Base-by-base conservation (phyloP, 2,888 invertebrate species). In the Macaria notata region DNA sequence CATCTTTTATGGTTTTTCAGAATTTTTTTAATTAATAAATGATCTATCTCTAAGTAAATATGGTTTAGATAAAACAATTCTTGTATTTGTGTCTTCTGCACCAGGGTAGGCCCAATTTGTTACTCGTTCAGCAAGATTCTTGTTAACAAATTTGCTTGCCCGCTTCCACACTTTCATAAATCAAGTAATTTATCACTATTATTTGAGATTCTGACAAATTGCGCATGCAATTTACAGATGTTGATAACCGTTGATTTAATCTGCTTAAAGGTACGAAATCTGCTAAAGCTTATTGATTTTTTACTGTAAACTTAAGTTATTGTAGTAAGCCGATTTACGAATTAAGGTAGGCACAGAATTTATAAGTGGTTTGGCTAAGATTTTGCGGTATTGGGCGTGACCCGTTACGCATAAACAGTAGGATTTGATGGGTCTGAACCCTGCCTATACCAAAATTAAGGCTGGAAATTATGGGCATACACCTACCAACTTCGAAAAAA, bases 191-290 rank as follows among this genome's bases (percentile, higher is more conserved):
- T 49, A 61, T 54, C 3, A 33, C 45, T 33, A 49, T 53, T 49
- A 53, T 38, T 9, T 39, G 47, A 56, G 41, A 52, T 54, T 44
- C 43, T 63, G 74, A 76, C 67, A 65, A 72, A 75, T 75, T 72
- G 69, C 66, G 57, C 60, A 56, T 53, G 52, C 56, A 64, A 64
- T 62, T 64, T 64, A 56, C 63, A 45, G 49, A 49, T 45, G 57
- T 38, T 68, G 68, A 64, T 71, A 74, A 74, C 73, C 65, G 71
- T 73, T 69, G 72, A 73, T 75, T 68, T 73, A 76, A 77, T 78
- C 77, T 73, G 62, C 73, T 73, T 72, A 73, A 74, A 71, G 55
- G 68, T 66, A 65, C 65, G 62, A 62, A 66, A 65, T 66, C 62
- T 62, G 66, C 61, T 67, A 63, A 61, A 59, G 59, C 68, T 75